phyloP scores from a whole-genome alignment of 2,113 vertebrate species.

The Ia io region DNA sequence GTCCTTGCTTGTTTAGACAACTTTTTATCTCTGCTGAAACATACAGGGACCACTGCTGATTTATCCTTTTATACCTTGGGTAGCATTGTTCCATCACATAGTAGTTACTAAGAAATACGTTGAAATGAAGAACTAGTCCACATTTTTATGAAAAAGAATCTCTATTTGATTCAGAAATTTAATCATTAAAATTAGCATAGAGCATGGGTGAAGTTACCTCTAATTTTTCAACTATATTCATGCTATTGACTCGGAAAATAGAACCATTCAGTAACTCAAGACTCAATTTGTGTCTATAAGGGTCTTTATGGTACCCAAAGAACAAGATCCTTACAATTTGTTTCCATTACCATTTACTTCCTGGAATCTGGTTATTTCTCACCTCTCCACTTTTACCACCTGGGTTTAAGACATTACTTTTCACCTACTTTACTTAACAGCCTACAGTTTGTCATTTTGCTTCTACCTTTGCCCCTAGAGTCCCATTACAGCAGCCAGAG shows the following conservation, averaged over 20 bases:
- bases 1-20: background rate
- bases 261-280: background rate
- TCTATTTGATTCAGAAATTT: background rate
- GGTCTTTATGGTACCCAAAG: background rate
- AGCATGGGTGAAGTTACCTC: background rate
- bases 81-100: background rate
- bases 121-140: background rate
- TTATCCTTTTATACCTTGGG: background rate
- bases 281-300: background rate
- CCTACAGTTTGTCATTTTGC: background rate
- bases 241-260: background rate
- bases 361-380: background rate
- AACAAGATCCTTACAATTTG: background rate
- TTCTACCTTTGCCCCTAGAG: background rate
- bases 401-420: background rate
- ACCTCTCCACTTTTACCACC: background rate
- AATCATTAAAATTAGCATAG: background rate
- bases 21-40: background rate
- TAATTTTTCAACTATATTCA: background rate
- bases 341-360: background rate
- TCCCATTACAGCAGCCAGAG: background rate
- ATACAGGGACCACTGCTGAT: no score
- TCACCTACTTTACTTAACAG: background rate
- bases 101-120: background rate
- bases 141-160: background rate